phyloP scores from a whole-genome alignment of 2,113 vertebrate species.

The Colinus virginianus region DNA sequence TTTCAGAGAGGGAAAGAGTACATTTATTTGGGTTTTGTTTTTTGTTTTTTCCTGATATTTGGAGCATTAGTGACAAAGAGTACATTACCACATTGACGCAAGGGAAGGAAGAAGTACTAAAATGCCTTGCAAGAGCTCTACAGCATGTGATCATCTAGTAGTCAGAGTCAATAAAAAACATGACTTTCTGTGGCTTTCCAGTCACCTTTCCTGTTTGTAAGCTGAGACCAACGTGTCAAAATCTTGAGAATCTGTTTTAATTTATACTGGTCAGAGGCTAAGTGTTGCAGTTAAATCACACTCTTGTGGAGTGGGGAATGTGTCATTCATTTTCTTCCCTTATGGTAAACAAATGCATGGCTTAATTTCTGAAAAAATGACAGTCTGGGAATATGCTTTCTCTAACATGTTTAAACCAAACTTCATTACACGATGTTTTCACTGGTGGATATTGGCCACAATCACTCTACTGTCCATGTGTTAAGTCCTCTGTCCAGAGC shows the following conservation, averaged over 20 bases:
- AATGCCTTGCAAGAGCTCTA: neutral
- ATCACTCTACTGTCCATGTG: accelerated
- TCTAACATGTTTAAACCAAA: neutral
- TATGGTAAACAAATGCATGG: neutral
- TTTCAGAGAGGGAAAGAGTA: neutral
- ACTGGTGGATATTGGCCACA: neutral
- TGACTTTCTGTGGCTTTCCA: neutral
- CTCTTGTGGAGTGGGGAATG: neutral
- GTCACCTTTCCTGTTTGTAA: neutral
- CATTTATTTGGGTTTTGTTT: neutral
- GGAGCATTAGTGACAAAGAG: neutral
- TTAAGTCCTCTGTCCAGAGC: neutral
- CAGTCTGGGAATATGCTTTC: neutral
- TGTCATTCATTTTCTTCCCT: neutral
- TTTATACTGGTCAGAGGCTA: neutral
- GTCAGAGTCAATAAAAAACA: neutral
- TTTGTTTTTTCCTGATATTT: neutral
- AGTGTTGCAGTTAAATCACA: neutral
- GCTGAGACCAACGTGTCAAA: neutral
- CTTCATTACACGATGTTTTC: neutral
- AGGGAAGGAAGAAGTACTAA: neutral
- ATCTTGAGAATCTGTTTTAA: neutral
- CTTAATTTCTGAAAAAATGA: neutral
- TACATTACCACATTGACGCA: neutral
- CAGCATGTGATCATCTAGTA: neutral